Evolutionary conservation across 2,113 vertebrate species (phyloP), one percentile per base, ranked within the genome.

Genomic region (Illadopsis cleaveri): DNA sequence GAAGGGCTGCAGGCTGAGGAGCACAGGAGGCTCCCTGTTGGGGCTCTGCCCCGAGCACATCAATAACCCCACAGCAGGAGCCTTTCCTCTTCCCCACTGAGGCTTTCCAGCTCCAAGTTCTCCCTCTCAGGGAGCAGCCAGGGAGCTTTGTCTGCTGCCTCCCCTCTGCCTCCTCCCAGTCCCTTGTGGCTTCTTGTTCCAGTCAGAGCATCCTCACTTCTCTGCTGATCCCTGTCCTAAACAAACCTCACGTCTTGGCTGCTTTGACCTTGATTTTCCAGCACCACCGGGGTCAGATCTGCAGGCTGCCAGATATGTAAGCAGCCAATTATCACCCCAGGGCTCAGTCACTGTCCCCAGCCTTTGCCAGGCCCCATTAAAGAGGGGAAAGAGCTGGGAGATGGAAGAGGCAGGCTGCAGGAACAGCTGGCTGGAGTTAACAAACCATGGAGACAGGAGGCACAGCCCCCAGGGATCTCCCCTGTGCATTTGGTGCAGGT

Each of bases 281-380:
- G 60, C 93, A 48, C 22, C 14, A 2, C 40, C 60, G 14, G 82
- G 92, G 88, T 66, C 92, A 89, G 82, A 54, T 75, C 82, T 78
- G 71, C 18, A 44, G 64, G 75, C 76, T 3, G 4, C 64, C 42
- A 86, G 94, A 64, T 89, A 79, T 79, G 81, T 77, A 95, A 94
- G 90, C 91, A 91, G 85, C 66, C 93, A 95, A 83, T 97, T 96
- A 93, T 88, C 92, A 92, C 90, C 91, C 81, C 80, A 37, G 92
- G 85, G 88, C 94, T 94, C 86, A 85, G 80, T 4, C 89, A 44
- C 76, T 31, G 53, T 78, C 88, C 86, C 60, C 82, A 89, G 89
- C 93, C 86, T 82, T 65, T 89, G 57, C 83, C 73, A 79, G 85
- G 83, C 40, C 83, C 96, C 77, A 86, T 95, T 96, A 96, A 11